Evolutionary conservation across 2,797 vertebrate species (phyloP).

Genomic region (Tinamus major): DNA sequence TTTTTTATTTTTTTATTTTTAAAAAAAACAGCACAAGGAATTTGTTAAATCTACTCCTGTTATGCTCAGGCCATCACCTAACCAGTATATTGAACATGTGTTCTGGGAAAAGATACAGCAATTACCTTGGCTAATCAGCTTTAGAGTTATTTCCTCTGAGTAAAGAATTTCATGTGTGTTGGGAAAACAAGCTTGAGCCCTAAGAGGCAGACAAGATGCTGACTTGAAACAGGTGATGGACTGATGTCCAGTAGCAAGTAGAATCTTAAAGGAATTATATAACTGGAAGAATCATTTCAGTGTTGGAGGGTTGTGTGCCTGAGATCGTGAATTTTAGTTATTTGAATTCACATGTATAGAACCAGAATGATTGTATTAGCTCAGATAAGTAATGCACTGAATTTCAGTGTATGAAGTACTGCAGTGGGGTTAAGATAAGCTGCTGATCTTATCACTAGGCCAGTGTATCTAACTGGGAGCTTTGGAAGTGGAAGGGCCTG

Average conservation of each 20-base stretch:
- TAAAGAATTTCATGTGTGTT: background rate
- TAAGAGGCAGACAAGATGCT: background rate
- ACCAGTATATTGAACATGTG: rapidly evolving
- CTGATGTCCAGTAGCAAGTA: background rate
- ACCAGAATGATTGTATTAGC: background rate
- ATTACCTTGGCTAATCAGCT: background rate
- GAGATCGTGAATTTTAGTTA: background rate
- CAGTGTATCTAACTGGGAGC: background rate
- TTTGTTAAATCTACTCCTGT: background rate
- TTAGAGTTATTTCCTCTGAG: background rate
- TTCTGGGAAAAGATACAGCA: background rate
- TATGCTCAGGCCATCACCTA: background rate
- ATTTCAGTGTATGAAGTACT: background rate
- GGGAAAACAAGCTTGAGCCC: background rate
- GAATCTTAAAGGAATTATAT: background rate
- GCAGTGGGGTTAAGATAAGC: background rate
- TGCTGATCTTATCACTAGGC: background rate
- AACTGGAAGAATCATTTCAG: background rate
- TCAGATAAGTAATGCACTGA: background rate
- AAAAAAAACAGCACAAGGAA: too few relatives aligned
- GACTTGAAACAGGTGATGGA: background rate
- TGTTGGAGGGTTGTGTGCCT: background rate
- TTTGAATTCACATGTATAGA: background rate
- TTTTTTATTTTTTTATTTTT: background rate
- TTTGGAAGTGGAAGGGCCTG: background rate